Percentiles rank a stretch among this genome's conserved stretches.
Conservation (phyloP, 2,888 invertebrate genomes). For the Dysmachus trigonus region DNA sequence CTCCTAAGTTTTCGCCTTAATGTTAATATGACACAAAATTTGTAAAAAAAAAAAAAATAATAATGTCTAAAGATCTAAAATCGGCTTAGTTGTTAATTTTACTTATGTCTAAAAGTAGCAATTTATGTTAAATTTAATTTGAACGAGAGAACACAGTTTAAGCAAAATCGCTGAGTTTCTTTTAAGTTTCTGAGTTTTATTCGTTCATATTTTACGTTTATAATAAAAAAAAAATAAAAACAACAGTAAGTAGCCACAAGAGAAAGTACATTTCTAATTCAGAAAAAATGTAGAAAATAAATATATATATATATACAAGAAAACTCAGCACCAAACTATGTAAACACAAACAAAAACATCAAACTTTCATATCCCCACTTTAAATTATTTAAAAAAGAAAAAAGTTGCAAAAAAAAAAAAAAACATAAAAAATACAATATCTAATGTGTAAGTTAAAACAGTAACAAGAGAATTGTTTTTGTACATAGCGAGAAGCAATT, state of each 20-base stretch:
- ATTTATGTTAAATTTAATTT: conserved; percentile 34
- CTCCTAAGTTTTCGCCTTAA: conserved; percentile 16
- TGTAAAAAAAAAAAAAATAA: neutral
- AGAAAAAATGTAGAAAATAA: neutral
- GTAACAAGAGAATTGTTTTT: neutral
- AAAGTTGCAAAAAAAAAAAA: neutral
- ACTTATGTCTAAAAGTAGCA: conserved; percentile 17
- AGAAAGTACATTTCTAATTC: neutral
- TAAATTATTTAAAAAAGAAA: neutral
- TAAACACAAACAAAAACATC: conserved; percentile 8
- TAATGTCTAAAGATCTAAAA: neutral
- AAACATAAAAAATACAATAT: conserved; percentile 2
- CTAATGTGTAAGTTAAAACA: neutral
- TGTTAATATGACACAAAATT: neutral
- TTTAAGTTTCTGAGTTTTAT: neutral
- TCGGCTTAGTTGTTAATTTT: conserved; percentile 4
- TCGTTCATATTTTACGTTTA: neutral
- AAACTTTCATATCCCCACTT: conserved; percentile 21
- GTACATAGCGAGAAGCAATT: neutral
- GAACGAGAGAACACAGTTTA: neutral
- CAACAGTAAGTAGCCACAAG: neutral
- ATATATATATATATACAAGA: too few species aligned
- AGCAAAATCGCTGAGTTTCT: neutral
- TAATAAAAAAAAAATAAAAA: neutral
- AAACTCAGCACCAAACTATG: neutral